A percentile compares a stretch with the other conserved stretches of the same genome.
These are phyloP conservation scores for Pollicipes pollicipes DNA, from an alignment of 1,140 invertebrate genomes.

Conservation along the genomic window DNA sequence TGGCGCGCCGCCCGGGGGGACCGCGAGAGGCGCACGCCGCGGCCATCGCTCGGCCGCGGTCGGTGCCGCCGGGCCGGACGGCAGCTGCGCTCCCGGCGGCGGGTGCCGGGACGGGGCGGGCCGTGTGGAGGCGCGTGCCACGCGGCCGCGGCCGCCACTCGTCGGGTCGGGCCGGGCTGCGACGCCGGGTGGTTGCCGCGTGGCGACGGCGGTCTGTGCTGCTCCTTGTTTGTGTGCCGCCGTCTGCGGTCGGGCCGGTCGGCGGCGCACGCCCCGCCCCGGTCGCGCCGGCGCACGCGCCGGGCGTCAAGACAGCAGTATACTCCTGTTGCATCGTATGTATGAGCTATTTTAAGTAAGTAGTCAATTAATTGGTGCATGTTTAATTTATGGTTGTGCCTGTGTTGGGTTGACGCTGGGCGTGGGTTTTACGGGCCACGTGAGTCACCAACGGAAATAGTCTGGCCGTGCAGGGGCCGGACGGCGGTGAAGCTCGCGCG, in stretches of 20 bases:
- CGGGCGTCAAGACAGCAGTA: background rate
- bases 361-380: conserved; percentile 2
- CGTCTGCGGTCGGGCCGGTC: background rate
- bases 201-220: background rate
- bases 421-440: conserved; percentile 1
- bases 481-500: background rate
- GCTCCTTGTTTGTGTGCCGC: too few species aligned
- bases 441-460: background rate
- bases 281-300: too few species aligned
- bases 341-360: background rate
- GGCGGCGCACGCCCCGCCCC: too few species aligned
- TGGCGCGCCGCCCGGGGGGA: background rate
- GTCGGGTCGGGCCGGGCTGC: too few species aligned
- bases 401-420: background rate
- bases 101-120: too few species aligned
- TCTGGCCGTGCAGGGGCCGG: background rate
- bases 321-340: background rate
- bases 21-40: too few species aligned
- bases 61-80: background rate
- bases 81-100: background rate
- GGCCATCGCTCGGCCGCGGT: too few species aligned
- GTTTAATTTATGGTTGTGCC: conserved; percentile 2
- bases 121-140: too few species aligned
- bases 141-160: too few species aligned
- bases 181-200: background rate